These are phyloP conservation scores for Carassius carassius DNA, from an alignment of 2,113 vertebrate genomes.

Conservation along the genomic window DNA sequence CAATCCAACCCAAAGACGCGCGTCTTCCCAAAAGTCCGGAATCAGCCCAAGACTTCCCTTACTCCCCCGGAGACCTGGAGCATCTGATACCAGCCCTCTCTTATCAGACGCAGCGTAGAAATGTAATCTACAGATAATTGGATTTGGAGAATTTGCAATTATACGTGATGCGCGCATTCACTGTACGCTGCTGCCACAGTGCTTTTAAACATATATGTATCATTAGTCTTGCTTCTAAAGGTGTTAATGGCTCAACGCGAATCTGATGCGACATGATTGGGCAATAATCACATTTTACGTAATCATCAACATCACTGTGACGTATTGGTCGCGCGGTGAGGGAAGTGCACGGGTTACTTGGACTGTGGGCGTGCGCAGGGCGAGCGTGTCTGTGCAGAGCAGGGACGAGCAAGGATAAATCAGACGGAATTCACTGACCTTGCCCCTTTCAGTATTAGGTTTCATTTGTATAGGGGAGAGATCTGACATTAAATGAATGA, in stretches of 20 bases:
- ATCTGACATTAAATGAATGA: constrained; percentile 9
- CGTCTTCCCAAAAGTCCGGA: constrained; percentile 3
- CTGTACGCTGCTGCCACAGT: not conserved
- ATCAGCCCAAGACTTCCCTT: constrained; percentile 1
- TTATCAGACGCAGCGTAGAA: constrained; percentile 16
- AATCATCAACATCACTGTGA: constrained; percentile 56
- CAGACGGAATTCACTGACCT: constrained; percentile 32
- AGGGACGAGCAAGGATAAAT: constrained; percentile 25
- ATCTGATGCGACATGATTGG: constrained; percentile 36
- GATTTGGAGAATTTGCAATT: constrained; percentile 17
- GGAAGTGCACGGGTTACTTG: constrained; percentile 22
- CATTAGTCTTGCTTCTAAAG: not conserved
- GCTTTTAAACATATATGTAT: not conserved
- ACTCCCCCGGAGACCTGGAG: constrained; percentile 3
- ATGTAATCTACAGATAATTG: constrained; percentile 15
- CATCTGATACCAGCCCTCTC: constrained; percentile 24
- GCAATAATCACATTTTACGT: constrained; percentile 58
- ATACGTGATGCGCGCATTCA: not conserved
- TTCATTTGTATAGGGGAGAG: not conserved
- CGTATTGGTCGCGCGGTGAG: constrained; percentile 45
- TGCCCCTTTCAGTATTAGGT: constrained; percentile 11
- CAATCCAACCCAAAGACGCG: not conserved
- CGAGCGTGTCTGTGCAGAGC: constrained; percentile 29
- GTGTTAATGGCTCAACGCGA: constrained; percentile 11
- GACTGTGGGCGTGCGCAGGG: constrained; percentile 36